Evolutionary conservation across 2,113 vertebrate species (phyloP).

Genomic region (Bungarus multicinctus): DNA sequence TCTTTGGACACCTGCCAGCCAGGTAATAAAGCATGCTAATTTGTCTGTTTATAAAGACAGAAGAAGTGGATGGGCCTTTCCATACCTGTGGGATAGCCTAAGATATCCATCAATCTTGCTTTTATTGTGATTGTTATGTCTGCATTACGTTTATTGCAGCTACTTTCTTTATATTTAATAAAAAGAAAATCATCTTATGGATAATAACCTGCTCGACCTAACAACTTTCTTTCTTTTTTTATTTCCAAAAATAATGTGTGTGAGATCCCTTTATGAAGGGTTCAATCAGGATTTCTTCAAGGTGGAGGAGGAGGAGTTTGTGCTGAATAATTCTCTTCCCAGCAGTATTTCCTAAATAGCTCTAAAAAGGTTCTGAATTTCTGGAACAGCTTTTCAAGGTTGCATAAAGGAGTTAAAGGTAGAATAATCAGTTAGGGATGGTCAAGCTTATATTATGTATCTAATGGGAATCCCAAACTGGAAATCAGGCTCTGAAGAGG

Average conservation of each 20-base stretch:
- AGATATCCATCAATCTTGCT: neutral
- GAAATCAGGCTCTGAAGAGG: neutral
- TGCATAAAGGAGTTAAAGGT: neutral
- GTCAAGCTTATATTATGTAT: neutral
- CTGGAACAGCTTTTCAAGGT: neutral
- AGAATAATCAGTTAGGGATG: neutral
- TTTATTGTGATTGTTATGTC: neutral
- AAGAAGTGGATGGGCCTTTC: neutral
- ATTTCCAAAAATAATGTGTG: neutral
- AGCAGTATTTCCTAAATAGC: neutral
- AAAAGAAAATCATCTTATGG: neutral
- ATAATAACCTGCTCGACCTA: neutral
- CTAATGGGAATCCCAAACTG: neutral
- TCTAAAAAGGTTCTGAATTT: neutral
- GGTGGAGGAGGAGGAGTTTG: neutral
- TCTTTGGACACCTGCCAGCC: neutral
- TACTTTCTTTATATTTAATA: neutral
- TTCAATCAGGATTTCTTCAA: neutral
- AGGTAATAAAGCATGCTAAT: neutral
- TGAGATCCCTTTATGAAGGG: neutral
- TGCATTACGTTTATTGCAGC: neutral
- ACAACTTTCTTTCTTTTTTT: neutral
- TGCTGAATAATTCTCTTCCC: neutral
- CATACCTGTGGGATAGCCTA: neutral
- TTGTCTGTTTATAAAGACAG: neutral